Conservation (phyloP, 2,113 vertebrate genomes). For the Gopherus flavomarginatus region DNA sequence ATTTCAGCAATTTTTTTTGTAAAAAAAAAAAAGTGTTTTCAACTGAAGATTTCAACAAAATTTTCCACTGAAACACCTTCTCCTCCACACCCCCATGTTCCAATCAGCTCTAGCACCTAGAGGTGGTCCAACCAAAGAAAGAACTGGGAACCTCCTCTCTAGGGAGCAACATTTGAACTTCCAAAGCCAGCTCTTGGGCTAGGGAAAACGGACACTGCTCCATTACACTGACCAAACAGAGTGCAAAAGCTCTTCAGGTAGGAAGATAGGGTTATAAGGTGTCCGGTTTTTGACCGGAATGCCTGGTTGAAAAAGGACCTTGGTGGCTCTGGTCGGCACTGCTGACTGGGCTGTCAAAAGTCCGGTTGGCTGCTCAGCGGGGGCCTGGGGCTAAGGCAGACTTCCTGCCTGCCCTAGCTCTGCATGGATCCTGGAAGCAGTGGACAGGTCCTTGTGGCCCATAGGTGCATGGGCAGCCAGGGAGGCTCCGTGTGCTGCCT, state of each 20-base stretch:
- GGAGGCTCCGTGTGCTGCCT: no score
- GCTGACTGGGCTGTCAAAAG: no score
- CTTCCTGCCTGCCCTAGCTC: no score
- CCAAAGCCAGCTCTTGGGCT: not conserved
- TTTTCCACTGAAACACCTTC: not conserved
- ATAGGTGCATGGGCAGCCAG: no score
- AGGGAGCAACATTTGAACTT: not conserved
- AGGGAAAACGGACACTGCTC: not conserved
- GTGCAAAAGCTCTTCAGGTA: not conserved
- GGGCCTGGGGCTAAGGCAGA: no score
- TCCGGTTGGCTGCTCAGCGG: no score
- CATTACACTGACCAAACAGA: not conserved
- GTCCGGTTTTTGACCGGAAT: no score
- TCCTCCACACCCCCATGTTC: not conserved
- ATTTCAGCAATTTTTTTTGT: not conserved
- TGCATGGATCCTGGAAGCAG: no score
- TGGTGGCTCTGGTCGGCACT: no score
- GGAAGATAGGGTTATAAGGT: no score
- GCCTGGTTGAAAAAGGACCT: no score
- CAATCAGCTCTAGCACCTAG: not conserved
- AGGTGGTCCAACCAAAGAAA: not conserved
- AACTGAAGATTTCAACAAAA: not conserved
- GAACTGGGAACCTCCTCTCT: not conserved
- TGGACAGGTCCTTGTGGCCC: no score
- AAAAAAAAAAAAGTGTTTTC: not conserved